These are phyloP conservation scores for Varanus salvator DNA, from an alignment of 2,113 vertebrate genomes.

Conservation along the genomic window DNA sequence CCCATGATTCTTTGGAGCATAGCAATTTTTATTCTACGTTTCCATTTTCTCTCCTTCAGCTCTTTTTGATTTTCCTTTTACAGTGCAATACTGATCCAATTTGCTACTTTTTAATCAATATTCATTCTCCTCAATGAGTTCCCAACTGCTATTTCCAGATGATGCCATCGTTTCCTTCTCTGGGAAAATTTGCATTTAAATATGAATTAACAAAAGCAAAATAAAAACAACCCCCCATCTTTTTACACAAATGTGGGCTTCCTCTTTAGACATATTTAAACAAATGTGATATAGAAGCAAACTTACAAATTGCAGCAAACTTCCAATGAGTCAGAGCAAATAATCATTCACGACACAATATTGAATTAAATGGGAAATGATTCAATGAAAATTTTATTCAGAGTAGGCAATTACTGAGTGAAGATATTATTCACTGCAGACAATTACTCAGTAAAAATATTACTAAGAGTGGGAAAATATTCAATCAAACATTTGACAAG, in stretches of 20 bases:
- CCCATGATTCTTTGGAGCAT: not conserved
- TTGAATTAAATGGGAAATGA: conserved; percentile 77
- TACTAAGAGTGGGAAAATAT: conserved; percentile 73
- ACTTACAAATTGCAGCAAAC: conserved; percentile 49
- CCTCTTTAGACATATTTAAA: conserved; percentile 56
- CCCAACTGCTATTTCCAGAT: conserved; percentile 35
- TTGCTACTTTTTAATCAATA: conserved; percentile 11
- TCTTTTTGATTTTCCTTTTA: not conserved
- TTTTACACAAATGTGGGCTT: conserved; percentile 36
- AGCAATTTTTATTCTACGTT: not conserved
- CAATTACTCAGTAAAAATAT: conserved; percentile 80
- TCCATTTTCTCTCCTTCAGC: not conserved
- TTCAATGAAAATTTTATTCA: conserved; percentile 81
- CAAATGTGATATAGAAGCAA: conserved; percentile 63
- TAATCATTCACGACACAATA: conserved; percentile 61
- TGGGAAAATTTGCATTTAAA: conserved; percentile 42
- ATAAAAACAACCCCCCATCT: not conserved
- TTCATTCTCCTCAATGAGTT: not conserved
- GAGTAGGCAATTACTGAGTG: conserved; percentile 79
- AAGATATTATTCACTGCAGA: conserved; percentile 77
- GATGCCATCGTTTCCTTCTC: not conserved
- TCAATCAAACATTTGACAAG: conserved; percentile 80
- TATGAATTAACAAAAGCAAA: not conserved
- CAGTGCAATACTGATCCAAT: not conserved
- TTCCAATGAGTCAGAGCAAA: conserved; percentile 77